These are phyloP conservation scores for Heterohyrax brucei DNA, from an alignment of 2,797 vertebrate genomes.

Conservation along the genomic window DNA sequence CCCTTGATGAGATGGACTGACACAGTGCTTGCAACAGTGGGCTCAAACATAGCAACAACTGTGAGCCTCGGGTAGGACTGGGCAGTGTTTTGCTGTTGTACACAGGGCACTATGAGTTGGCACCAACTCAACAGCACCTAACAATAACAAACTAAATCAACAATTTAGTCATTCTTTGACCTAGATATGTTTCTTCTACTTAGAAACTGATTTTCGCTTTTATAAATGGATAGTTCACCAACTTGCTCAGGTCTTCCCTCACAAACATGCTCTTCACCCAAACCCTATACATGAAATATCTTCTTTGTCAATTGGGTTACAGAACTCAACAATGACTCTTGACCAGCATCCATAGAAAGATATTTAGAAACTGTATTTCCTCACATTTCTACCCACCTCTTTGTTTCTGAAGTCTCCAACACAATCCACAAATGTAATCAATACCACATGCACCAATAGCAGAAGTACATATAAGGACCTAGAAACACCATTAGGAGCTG, in stretches of 20 bases:
- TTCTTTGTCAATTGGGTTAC: background rate
- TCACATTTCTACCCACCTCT: conserved; percentile 4
- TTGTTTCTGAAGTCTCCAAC: conserved; percentile 54
- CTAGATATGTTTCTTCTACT: conserved; percentile 21
- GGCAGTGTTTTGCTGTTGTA: too few species aligned
- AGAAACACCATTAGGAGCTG: background rate
- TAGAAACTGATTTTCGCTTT: conserved; percentile 34
- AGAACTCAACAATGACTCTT: conserved; percentile 12
- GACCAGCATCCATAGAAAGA: conserved; percentile 42
- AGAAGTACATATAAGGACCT: background rate
- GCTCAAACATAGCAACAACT: too few species aligned
- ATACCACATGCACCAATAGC: background rate
- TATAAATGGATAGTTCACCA: conserved; percentile 32
- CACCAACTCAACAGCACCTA: too few species aligned
- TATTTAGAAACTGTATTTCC: conserved; percentile 30
- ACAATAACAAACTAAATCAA: background rate
- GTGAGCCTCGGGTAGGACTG: too few species aligned
- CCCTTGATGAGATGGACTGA: too few species aligned
- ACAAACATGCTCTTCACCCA: background rate
- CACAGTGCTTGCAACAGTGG: too few species aligned
- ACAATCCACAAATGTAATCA: conserved; percentile 32
- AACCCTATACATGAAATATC: background rate
- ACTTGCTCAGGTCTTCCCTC: conserved; percentile 46
- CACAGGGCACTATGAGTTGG: too few species aligned
- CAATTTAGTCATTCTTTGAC: conserved; percentile 39